A percentile compares a stretch with the other conserved stretches of the same genome.
Conservation (phyloP, 2,797 vertebrate genomes). For the Melanotaenia maccullochi region DNA sequence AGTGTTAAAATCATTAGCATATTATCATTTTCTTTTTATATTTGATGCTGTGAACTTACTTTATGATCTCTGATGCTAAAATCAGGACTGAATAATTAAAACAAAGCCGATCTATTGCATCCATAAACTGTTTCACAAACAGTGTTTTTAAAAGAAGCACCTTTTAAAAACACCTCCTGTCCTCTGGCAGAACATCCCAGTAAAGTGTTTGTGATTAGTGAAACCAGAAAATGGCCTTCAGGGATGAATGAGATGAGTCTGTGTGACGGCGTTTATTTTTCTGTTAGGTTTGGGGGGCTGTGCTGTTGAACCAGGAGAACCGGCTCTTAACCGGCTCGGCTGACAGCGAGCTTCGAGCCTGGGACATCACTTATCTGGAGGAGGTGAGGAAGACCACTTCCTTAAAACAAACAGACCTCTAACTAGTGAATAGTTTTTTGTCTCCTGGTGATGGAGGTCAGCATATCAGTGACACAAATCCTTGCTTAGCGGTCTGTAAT, state of each 20-base stretch:
- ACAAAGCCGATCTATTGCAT: no score
- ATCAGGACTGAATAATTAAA: no score
- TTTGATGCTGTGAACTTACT: no score
- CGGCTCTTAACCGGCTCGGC: slow-evolving; percentile 91
- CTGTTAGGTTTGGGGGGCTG: slow-evolving; percentile 92
- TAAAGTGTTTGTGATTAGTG: neutral
- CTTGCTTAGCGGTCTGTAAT: neutral
- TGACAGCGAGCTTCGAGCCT: slow-evolving; percentile 95
- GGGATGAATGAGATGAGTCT: neutral
- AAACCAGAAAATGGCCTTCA: neutral
- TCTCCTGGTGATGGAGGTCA: no score
- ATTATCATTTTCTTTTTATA: no score
- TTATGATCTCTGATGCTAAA: no score
- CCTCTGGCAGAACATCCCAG: no score
- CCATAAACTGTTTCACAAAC: no score
- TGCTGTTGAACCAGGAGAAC: slow-evolving; percentile 86
- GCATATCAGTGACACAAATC: neutral
- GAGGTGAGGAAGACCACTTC: slow-evolving; percentile 81
- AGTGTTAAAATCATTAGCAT: no score
- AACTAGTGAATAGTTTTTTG: neutral
- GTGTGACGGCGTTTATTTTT: slow-evolving; percentile 4
- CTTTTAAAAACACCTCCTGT: no score
- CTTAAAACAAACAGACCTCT: no score
- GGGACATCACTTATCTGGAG: slow-evolving; percentile 88
- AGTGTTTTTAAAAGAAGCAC: no score